Evolutionary conservation across 1,140 invertebrate genomes (phyloP), one percentile per base, ranked within the genome.

Genomic region (Heterodera carotae): DNA sequence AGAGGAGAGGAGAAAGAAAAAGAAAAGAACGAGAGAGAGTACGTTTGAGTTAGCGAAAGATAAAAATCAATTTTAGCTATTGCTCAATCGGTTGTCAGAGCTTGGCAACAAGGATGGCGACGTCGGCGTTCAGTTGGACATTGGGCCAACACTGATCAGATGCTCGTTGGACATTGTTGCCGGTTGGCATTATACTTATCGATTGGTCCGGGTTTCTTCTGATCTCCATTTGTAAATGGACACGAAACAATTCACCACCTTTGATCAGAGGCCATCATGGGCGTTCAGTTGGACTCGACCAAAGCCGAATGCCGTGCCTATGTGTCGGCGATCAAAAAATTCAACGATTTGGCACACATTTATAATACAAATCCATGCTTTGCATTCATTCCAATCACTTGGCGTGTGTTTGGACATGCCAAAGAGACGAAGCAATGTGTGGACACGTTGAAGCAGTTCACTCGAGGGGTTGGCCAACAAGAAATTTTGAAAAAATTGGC

Each of bases 361-460:
- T 69, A 79, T 85, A 66, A 88, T 92, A 29, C 92, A 94, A 81
- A 92, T 94, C 81, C 91, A 92, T n/a, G 91, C 91, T 80, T 90
- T 94, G 89, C 94, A n/a, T 92, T 93, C 88, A 91, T 92, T 10
- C 92, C 95, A 78, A 90, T 92, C 80, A 88, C 95, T 1, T 97
- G 94, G 89, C 92, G 92, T 76, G 89, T 93, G 18, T 92, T 92
- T 3, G 90, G 91, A 22, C 91, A 91, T 82, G 92, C 92, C 39
- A 92, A 92, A 83, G 90, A 92, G 77, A 92, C 94, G 84, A 91
- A 91, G 6, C 90, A 91, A 64, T 90, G 92, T 69, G 89, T 96
- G 6, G 90, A 92, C 66, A 91, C 93, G 80, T 75, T 77, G n/a
- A 83, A 76, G 60, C 77, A 79, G 29, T 80, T 84, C 59, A 84